Evolutionary conservation across 2,797 vertebrate genomes (phyloP).

Genomic region (Gymnothorax javanicus): DNA sequence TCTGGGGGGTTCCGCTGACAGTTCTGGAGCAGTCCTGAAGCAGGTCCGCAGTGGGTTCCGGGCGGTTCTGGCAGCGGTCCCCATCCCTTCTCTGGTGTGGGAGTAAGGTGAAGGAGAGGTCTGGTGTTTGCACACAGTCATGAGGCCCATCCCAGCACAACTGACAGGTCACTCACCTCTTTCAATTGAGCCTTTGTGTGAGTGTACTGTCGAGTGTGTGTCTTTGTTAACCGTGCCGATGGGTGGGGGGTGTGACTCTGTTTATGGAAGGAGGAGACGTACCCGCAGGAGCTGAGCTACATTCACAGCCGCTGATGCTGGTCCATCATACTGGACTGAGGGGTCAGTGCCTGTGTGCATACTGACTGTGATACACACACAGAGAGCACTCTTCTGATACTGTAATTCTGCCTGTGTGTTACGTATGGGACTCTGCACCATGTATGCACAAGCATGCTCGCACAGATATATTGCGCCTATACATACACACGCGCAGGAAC

Average conservation of each 20-base stretch:
- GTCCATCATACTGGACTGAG: neutral
- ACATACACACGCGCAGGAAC: neutral
- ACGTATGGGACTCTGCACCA: neutral
- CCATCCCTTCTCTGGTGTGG: neutral
- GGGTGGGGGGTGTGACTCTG: neutral
- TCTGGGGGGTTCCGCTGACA: neutral
- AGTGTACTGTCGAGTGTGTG: neutral
- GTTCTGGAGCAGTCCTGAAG: neutral
- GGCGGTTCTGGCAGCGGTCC: neutral
- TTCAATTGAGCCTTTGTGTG: neutral
- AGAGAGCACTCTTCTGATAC: neutral
- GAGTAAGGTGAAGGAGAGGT: neutral
- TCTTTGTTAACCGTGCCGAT: neutral
- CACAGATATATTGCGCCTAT: neutral
- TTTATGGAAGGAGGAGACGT: neutral
- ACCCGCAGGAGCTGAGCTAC: neutral
- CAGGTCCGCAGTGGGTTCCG: neutral
- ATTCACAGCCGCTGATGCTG: neutral
- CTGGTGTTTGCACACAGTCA: neutral
- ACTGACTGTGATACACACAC: neutral
- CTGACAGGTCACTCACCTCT: constrained; percentile 7
- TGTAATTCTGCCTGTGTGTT: neutral
- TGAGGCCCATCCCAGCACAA: neutral
- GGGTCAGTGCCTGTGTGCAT: neutral
- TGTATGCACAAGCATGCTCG: neutral